Evolutionary conservation across 2,797 vertebrate genomes (phyloP), one percentile per base, ranked within the genome.

Genomic region (Muraenolepis orangiensis): DNA sequence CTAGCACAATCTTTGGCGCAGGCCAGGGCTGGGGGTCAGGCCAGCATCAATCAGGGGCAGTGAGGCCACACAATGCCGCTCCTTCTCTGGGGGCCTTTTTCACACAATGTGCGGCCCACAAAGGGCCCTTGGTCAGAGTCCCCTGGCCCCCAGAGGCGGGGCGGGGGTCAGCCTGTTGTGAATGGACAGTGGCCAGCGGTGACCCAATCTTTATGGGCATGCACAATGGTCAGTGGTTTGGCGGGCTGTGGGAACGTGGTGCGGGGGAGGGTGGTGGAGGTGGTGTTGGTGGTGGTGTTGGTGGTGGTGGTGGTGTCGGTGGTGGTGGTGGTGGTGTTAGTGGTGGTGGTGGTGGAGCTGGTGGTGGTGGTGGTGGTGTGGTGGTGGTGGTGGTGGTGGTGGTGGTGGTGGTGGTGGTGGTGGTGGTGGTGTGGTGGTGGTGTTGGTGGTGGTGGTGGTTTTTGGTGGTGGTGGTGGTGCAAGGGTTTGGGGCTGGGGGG

Each of bases 1-100:
- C 92, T 91, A 88, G 91, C 90, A 91, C 79, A 87, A 82, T 87
- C 85, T 81, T 79, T 85, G 82, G 87, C 88, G 77, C 83, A 80
- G 2, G 72, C 85, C 92, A 86, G 85, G 38, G 70, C 74, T 73
- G 84, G 78, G 78, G 92, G 87, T 89, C 89, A 91, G 90, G 83
- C 82, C 85, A 81, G 85, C 91, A 92, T 93, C 91, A 88, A 85
- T 91, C 93, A 89, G 81, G 0, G 67, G 79, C 57, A 30, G 71
- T 73, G 74, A 76, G 75, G 74, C 80, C 75, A 79, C 84, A 89
- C 85, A 89, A 78, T 80, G 82, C 4, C 13, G 5, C 76, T 78
- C 86, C 78, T 64, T 68, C n/a, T 77, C 81, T 80, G 81, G 85
- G 85, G 66, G 80, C 16, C 12, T n/a, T n/a, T 0, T 82, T 57